Conservation (phyloP, 2,797 vertebrate genomes). For the Hydrolagus colliei region DNA sequence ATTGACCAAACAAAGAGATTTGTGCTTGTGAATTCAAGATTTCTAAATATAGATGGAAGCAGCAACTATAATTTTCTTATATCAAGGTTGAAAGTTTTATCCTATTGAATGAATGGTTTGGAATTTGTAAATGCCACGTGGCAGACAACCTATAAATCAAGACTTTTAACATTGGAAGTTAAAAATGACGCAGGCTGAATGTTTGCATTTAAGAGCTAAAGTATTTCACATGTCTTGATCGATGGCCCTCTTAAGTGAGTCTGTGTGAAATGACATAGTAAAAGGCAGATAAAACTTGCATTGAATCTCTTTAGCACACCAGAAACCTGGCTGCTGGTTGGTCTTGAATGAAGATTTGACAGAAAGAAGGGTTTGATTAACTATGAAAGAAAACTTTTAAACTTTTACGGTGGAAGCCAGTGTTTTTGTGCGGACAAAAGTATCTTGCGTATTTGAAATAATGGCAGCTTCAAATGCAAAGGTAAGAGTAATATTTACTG, state of each 20-base stretch:
- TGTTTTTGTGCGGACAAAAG: neutral
- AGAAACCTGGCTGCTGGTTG: neutral
- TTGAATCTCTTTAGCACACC: neutral
- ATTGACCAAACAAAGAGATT: too few relatives aligned
- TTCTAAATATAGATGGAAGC: too few relatives aligned
- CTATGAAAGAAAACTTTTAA: neutral
- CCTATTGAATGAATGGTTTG: neutral
- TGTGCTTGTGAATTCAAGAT: too few relatives aligned
- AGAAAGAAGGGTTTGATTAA: neutral
- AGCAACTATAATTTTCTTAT: too few relatives aligned
- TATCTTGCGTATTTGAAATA: neutral
- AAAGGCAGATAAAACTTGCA: neutral
- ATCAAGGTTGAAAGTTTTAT: neutral
- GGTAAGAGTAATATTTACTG: neutral
- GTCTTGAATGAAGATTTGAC: neutral
- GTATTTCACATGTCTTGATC: conserved; percentile 12
- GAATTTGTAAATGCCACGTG: neutral
- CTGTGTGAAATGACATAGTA: neutral
- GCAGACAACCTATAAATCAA: neutral
- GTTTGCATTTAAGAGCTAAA: conserved; percentile 2
- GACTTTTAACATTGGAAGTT: neutral
- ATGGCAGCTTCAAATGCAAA: neutral
- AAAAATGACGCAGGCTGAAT: neutral
- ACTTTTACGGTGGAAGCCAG: neutral
- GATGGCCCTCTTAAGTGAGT: neutral